Percentiles rank a stretch among this genome's conserved stretches.
phyloP scores from a whole-genome alignment of 2,113 vertebrate genomes.

The Seriola rivoliana region DNA sequence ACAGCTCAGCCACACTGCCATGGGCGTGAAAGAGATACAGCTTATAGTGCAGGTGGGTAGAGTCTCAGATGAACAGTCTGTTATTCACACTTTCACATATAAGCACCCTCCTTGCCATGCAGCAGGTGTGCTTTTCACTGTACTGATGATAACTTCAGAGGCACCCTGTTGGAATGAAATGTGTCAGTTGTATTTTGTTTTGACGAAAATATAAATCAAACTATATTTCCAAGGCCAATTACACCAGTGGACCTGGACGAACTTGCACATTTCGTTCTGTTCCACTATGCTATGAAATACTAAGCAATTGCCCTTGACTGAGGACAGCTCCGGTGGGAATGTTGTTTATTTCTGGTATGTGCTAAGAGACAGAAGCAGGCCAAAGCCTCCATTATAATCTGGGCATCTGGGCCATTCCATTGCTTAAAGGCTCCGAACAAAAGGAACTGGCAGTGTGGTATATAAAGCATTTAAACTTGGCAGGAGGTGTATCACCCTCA shows the following conservation, averaged over 20 bases:
- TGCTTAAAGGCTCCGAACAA: conserved; percentile 68
- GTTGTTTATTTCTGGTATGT: conserved; percentile 80
- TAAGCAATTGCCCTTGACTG: conserved; percentile 71
- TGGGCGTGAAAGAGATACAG: conserved; percentile 63
- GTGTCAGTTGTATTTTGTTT: conserved; percentile 2
- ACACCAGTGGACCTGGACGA: conserved; percentile 34
- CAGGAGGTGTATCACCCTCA: conserved; percentile 41
- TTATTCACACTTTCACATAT: conserved; percentile 6
- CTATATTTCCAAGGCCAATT: conserved; percentile 29
- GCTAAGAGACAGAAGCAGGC: conserved; percentile 74
- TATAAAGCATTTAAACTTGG: conserved; percentile 59
- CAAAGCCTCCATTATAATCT: conserved; percentile 72
- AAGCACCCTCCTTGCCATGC: conserved; percentile 1
- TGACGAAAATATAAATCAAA: conserved; percentile 20
- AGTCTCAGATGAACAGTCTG: conserved; percentile 10
- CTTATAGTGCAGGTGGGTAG: conserved; percentile 80
- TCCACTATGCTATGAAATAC: conserved; percentile 63
- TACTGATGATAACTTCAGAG: conserved; percentile 9
- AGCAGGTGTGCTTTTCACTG: conserved; percentile 20
- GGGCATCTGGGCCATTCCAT: conserved; percentile 73
- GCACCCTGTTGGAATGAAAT: background rate
- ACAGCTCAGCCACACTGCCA: conserved; percentile 66
- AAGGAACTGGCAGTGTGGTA: conserved; percentile 53
- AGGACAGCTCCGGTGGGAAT: conserved; percentile 72
- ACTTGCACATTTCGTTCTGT: conserved; percentile 53